Base-by-base conservation (phyloP, 2,113 vertebrate genomes). In the Cyprinodon brontotheroides region DNA sequence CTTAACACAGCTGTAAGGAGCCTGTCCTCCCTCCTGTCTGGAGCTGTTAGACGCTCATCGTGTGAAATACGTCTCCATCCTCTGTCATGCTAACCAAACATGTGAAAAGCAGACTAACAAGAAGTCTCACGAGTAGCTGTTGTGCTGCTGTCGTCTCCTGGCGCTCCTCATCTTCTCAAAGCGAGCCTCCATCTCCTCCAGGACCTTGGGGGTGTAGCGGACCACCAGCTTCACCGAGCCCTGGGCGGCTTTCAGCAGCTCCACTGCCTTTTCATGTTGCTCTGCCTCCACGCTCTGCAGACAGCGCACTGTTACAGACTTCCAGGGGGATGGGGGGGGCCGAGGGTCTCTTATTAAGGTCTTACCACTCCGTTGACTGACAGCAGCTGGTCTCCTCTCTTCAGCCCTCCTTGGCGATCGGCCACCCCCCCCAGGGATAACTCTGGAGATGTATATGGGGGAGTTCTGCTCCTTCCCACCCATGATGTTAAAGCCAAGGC, bases 391-490 rank as follows among this genome's bases (percentile, higher is more conserved):
- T 98, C 96, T 11, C 96, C 96, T 60, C 96, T 93, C 89, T 98
- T 97, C 66, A 98, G 94, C 1, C 96, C 96, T 1, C 96, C 96
- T 2, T 98, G 96, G n/a, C 96, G 94, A 84, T 97, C 96, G 0
- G 96, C 96, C 81, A 98, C 96, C 0, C 96, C n/a, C 96, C 3
- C 95, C 96, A 0, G 96, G 96, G 50, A 98, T 98, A 69, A 98
- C 96, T 37, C 96, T 95, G 74, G 96, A 98, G 84, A 98, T 97
- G 83, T 97, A 98, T 84, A 98, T 98, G 65, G 96, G 96, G 0
- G 96, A 97, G 88, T 98, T 98, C 89, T 98, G 96, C 80, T 98
- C 96, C 85, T 97, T 98, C 29, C 96, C 96, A 0, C 96, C 96
- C 96, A 98, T 98, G 73, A 98, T 97, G 92, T 98, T 98, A 83